A percentile compares a stretch with the other conserved stretches of the same genome.
These are phyloP conservation scores for Melanotaenia maccullochi DNA, from an alignment of 2,797 vertebrate genomes.

Conservation along the genomic window DNA sequence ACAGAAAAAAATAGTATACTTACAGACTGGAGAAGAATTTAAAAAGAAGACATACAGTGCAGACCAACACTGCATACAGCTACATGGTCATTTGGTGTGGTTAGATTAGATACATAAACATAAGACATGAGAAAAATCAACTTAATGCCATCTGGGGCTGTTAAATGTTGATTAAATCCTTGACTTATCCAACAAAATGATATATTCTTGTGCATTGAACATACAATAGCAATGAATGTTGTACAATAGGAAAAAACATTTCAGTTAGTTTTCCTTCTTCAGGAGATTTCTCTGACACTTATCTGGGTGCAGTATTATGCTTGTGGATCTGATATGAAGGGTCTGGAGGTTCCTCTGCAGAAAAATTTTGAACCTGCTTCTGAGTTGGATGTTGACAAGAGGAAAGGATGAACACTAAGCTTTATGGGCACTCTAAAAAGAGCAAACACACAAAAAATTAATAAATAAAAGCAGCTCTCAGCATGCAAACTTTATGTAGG, in stretches of 20 bases:
- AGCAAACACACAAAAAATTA: not conserved
- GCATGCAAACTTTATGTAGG: constrained; percentile 1
- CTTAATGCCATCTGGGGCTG: not conserved
- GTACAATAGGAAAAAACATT: not conserved
- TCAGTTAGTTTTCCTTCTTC: constrained; percentile 9
- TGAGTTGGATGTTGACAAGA: not conserved
- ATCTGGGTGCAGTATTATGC: not conserved
- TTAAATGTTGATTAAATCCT: constrained; percentile 1
- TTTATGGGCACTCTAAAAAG: not conserved
- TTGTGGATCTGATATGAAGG: not conserved
- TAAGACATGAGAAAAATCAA: not conserved
- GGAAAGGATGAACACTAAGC: not conserved
- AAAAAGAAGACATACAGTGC: too few species aligned
- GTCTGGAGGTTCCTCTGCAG: not conserved
- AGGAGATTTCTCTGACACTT: constrained; percentile 11
- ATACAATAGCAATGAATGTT: not conserved
- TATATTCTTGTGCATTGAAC: not conserved
- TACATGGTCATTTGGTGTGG: not conserved
- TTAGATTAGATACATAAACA: not conserved
- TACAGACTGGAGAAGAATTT: not conserved
- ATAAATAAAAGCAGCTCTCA: not conserved
- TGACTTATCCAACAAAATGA: not conserved
- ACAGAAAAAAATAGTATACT: not conserved
- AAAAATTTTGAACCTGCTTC: not conserved
- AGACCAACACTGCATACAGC: not conserved